A percentile compares a stretch with the other conserved stretches of the same genome.
These are phyloP conservation scores for Mirounga angustirostris DNA, from an alignment of 2,113 vertebrate species.

Conservation along the genomic window DNA sequence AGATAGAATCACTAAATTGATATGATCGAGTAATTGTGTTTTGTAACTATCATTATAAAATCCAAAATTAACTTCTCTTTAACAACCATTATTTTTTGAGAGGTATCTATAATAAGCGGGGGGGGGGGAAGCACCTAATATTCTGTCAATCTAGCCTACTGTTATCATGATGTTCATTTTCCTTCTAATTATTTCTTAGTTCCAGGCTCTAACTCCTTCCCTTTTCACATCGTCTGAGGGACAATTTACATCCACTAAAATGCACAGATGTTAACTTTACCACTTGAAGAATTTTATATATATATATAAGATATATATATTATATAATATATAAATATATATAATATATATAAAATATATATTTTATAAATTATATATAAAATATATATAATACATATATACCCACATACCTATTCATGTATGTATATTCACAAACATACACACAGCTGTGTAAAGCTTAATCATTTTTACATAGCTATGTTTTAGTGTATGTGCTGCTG, in stretches of 20 bases:
- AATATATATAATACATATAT: neutral
- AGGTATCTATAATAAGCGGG: neutral
- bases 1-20: neutral
- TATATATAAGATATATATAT: neutral
- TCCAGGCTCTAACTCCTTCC: neutral
- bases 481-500: neutral
- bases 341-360: neutral
- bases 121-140: neutral
- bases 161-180: neutral
- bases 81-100: neutral
- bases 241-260: neutral
- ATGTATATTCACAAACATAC: neutral
- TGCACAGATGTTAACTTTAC: neutral
- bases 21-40: neutral
- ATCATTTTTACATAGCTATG: neutral
- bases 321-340: neutral
- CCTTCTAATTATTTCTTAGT: neutral
- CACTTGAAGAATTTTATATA: neutral
- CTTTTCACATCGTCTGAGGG: neutral
- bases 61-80: neutral
- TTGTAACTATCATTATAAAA: neutral
- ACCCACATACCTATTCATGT: neutral
- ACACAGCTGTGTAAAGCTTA: neutral
- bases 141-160: neutral
- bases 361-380: neutral